phyloP scores from a whole-genome alignment of 1,140 invertebrate genomes.

The Drosophila teissieri region DNA sequence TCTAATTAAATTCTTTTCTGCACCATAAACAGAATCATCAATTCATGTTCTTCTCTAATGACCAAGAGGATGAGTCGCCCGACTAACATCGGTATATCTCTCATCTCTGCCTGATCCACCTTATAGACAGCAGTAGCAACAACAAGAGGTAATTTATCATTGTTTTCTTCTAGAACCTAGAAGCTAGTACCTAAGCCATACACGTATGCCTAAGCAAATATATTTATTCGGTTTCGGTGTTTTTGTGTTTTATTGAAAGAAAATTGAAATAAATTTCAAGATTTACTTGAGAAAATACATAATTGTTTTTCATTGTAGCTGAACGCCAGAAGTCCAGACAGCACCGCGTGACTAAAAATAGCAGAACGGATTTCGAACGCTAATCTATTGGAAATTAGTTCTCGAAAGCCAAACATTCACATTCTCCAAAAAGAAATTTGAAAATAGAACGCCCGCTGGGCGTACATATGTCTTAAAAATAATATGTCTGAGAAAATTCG shows the following conservation, averaged over 20 bases:
- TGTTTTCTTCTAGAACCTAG: constrained; percentile 62
- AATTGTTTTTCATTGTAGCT: constrained; percentile 66
- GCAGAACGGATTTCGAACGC: constrained; percentile 59
- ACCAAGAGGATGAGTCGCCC: constrained; percentile 31
- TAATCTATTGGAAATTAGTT: constrained; percentile 83
- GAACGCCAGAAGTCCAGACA: constrained; percentile 64
- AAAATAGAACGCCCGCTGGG: constrained; percentile 64
- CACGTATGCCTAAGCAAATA: constrained; percentile 24
- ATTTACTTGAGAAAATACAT: constrained; percentile 73
- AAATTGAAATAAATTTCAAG: constrained; percentile 76
- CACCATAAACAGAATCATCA: constrained; percentile 79
- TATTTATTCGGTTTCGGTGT: constrained; percentile 32
- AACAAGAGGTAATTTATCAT: constrained; percentile 71
- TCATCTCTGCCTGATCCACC: constrained; percentile 36
- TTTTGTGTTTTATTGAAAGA: constrained; percentile 61
- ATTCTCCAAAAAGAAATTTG: constrained; percentile 75
- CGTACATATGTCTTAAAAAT: constrained; percentile 21
- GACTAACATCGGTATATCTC: constrained; percentile 27
- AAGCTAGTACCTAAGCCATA: constrained; percentile 1
- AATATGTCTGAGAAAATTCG: constrained; percentile 20
- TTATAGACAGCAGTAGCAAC: constrained; percentile 41
- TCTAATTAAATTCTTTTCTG: constrained; percentile 80
- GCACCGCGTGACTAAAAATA: constrained; percentile 61
- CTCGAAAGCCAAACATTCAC: constrained; percentile 61
- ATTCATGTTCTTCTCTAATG: constrained; percentile 66